Percentiles rank a stretch among this genome's conserved stretches.
These are phyloP conservation scores for Epizoanthus fatuus DNA, from an alignment of 92 coral and sea anemone genomes.

Conservation along the genomic window DNA sequence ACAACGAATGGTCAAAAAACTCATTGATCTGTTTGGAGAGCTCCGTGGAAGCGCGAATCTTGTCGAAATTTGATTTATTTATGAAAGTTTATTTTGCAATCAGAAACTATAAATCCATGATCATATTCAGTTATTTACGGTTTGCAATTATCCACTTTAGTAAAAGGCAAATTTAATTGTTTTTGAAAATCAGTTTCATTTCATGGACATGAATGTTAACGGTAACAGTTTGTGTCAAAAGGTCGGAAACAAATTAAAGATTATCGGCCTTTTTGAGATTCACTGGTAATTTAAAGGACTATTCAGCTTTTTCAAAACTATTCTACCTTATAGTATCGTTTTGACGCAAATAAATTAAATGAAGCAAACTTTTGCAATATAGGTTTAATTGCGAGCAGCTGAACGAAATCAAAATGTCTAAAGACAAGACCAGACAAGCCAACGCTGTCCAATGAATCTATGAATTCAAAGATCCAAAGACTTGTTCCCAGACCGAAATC, in stretches of 20 bases:
- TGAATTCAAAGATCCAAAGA: too few species aligned
- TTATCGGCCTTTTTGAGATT: slow-evolving; percentile 29
- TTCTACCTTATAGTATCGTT: neutral
- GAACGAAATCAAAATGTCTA: neutral
- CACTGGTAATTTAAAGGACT: neutral
- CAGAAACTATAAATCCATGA: neutral
- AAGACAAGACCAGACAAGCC: too few species aligned
- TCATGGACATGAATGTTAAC: neutral
- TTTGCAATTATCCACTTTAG: neutral
- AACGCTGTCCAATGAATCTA: too few species aligned
- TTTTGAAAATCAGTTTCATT: neutral
- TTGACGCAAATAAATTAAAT: neutral
- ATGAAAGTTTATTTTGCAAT: neutral
- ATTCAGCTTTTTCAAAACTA: neutral
- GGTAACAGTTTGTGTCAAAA: neutral
- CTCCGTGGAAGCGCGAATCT: too few species aligned
- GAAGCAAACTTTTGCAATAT: neutral
- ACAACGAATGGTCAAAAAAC: too few species aligned
- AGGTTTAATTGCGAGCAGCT: neutral
- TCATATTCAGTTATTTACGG: neutral
- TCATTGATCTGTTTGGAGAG: too few species aligned
- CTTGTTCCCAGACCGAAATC: too few species aligned
- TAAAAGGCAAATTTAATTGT: neutral
- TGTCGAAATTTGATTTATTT: too few species aligned
- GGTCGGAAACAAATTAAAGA: neutral